phyloP scores from a whole-genome alignment of 2,888 invertebrate species.

The Phyllotreta cruciferae region DNA sequence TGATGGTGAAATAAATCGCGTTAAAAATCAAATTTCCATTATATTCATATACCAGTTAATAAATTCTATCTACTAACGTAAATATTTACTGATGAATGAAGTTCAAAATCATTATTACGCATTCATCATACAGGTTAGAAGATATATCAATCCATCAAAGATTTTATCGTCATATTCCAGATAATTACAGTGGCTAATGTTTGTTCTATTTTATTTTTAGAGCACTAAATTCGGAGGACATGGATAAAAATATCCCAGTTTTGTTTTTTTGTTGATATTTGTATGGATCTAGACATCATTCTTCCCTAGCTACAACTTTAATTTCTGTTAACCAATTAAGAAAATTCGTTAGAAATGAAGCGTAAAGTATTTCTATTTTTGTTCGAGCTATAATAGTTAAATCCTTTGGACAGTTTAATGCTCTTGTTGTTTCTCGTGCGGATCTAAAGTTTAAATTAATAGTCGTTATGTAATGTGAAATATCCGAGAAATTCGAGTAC shows the following conservation, averaged over 20 bases:
- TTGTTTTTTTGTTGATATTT: constrained; percentile 1
- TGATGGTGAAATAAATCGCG: no score
- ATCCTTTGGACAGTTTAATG: no score
- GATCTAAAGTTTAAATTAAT: no score
- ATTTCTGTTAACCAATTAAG: no score
- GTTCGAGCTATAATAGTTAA: no score
- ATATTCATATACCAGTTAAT: neutral
- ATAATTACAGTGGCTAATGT: neutral
- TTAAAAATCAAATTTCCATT: neutral
- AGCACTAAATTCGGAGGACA: constrained; percentile 2
- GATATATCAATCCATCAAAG: constrained; percentile 11
- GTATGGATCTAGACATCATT: neutral
- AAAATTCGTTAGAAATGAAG: no score
- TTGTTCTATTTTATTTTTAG: constrained; percentile 16
- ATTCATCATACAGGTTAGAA: constrained; percentile 10
- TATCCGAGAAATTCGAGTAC: no score
- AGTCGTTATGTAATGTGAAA: no score
- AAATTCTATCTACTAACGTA: constrained; percentile 5
- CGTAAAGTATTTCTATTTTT: no score
- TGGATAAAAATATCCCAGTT: constrained; percentile 12
- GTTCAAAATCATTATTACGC: constrained; percentile 8
- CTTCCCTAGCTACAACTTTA: no score
- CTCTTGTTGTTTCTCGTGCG: no score
- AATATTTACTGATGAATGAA: constrained; percentile 7
- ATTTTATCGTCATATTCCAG: constrained; percentile 9